Evolutionary conservation across 2,888 invertebrate genomes (phyloP), one percentile per base, ranked within the genome.

Genomic region (Diogma glabrata): DNA sequence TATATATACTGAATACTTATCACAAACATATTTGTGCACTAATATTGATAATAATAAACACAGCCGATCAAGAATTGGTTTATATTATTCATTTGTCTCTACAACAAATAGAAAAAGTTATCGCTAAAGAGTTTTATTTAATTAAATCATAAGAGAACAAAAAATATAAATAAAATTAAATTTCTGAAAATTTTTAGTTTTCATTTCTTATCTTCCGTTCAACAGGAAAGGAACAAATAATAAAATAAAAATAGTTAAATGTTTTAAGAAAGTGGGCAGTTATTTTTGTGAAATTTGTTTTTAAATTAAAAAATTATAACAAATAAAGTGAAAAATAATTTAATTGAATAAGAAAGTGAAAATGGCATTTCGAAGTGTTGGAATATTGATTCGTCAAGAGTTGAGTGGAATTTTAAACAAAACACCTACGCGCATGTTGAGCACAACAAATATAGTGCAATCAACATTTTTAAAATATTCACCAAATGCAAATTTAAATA

Each of bases 401-500:
- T 55, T 67, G 1, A 48, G 54, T 16, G 53, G 59, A 54, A 63
- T 22, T 19, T 24, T 28, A 16, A 26, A 26, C 12, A 49, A 40
- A 26, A 38, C 22, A n/a, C 16, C 16, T 22, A 12, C 36, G 28
- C 56, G 59, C 33, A 56, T 55, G 49, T 47, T 60, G 17, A 59
- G 57, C 47, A 58, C 57, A 28, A 48, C 58, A 19, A 51, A 53
- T 24, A 38, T 40, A 4, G 24, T 43, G 43, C 12, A 52, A n/a
- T 46, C 48, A 30, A 52, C 52, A 14, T 51, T 58, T 54, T 52
- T 68, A 24, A 57, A 52, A 47, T 59, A 85, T 62, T 88, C 87
- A 52, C 88, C 88, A n/a, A 89, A 88, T 66, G 84, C 87, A 57
- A 81, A 79, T 52, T 69, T 88, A 54, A 83, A 87, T 60, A 89